Evolutionary conservation across 1,140 invertebrate species (phyloP), one percentile per base, ranked within the genome.

Genomic region (Musca domestica): DNA sequence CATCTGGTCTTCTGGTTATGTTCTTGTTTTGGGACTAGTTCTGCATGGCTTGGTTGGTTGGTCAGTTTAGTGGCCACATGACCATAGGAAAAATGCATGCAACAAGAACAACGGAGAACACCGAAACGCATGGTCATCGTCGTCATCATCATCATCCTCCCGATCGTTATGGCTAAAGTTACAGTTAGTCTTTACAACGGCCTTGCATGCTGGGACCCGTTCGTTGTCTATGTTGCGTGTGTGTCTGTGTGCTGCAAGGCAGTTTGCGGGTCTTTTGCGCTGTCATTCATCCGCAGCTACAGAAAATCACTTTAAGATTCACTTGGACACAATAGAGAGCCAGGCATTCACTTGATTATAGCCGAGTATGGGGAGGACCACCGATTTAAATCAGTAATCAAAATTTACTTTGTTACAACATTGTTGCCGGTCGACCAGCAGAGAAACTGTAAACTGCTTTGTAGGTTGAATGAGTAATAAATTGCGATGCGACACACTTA

Each of bases 401-500:
- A 41, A 41, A 41, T 9, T 41, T 41, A 41, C 34, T 41, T 41
- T 41, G 34, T 41, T 41, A n/a, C 48, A 49, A 49, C 48, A 49
- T 49, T 49, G 48, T 49, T 30, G 27, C 27, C n/a, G n/a, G 9
- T 30, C 9, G 27, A 3, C 9, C 27, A 41, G 4, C 34, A 41
- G 19, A 49, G 48, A 49, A 19, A 49, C n/a, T 49, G 48, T 19
- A 41, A 41, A 41, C 12, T 48, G 48, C 48, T 49, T 49, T 19
- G 48, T 49, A 19, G 48, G 48, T 49, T 49, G 48, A 20, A 49
- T 49, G 48, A 49, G 48, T 49, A 49, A 49, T 49, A 49, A 49
- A 49, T 49, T 49, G 2, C 6, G 48, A 19, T 41, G 34, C 34
- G 34, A 41, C 34, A 41, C 12, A 41, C 34, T 41, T 41, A 41